Percentiles rank a stretch among this genome's conserved stretches.
Conservation (phyloP, 2,888 invertebrate species). For the Carabus problematicus region DNA sequence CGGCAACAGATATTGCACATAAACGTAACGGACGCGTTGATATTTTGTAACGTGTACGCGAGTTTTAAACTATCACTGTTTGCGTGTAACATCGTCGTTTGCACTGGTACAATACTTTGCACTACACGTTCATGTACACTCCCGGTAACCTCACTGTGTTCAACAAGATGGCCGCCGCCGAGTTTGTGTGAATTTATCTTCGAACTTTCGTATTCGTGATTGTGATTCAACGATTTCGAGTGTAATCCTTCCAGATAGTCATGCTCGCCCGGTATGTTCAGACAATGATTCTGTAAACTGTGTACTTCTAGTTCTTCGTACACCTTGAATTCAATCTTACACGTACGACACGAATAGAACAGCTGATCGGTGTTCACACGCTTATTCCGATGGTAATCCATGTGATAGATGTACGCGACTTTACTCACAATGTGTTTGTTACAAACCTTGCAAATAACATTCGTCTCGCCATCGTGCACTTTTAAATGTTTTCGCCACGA, state of each 20-base stretch:
- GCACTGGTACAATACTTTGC: too few relatives aligned
- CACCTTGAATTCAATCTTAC: constrained; percentile 12
- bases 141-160: neutral
- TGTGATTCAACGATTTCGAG: too few relatives aligned
- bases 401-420: constrained; percentile 20
- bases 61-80: neutral
- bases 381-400: constrained; percentile 25
- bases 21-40: constrained; percentile 22
- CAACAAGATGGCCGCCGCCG: neutral
- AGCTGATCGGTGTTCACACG: constrained; percentile 15
- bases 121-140: too few relatives aligned
- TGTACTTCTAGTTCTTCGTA: constrained; percentile 23
- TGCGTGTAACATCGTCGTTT: neutral
- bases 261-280: constrained; percentile 14
- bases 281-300: constrained; percentile 9
- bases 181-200: neutral
- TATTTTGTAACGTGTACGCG: constrained; percentile 1
- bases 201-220: neutral
- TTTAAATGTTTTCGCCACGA: constrained; percentile 26
- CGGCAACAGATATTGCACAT: constrained; percentile 27
- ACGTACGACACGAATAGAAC: constrained; percentile 22
- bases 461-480: constrained; percentile 28
- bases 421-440: constrained; percentile 26
- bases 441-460: constrained; percentile 34
- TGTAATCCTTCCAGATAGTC: constrained; percentile 5